These are phyloP conservation scores for Cariama cristata DNA, from an alignment of 2,113 vertebrate species.

Conservation along the genomic window DNA sequence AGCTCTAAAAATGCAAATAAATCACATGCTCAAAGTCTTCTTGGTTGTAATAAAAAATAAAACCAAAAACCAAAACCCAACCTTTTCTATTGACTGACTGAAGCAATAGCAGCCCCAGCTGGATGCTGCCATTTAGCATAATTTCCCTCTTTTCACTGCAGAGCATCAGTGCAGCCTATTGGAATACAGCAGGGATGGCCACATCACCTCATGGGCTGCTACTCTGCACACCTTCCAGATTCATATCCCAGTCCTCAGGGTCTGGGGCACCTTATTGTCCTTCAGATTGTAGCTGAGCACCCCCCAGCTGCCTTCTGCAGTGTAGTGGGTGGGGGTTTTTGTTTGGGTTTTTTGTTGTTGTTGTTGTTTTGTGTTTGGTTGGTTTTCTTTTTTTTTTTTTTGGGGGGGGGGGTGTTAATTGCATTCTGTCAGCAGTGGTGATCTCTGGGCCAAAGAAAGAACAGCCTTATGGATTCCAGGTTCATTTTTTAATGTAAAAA, in stretches of 20 bases:
- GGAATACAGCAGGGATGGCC: rapidly evolving
- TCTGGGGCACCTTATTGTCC: not conserved
- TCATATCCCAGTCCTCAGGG: not conserved
- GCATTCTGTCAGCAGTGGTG: not conserved
- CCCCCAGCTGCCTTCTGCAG: not conserved
- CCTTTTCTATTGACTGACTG: not conserved
- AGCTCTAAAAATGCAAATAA: not conserved
- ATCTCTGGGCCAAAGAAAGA: not conserved
- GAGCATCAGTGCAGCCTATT: not conserved
- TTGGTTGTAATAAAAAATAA: not conserved
- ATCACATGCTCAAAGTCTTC: not conserved
- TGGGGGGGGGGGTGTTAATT: not conserved
- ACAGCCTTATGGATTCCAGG: not conserved
- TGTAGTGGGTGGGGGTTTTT: rapidly evolving
- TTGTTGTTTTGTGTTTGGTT: too few species aligned
- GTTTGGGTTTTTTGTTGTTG: too few species aligned
- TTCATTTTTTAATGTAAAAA: not conserved
- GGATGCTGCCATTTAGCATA: not conserved
- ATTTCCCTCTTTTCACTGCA: not conserved
- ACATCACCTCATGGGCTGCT: not conserved
- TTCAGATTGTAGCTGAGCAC: not conserved
- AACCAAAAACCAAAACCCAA: not conserved
- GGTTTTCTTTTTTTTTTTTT: too few species aligned
- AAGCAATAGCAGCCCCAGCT: not conserved
- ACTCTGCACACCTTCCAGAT: not conserved